Evolutionary conservation across 2,113 vertebrate species (phyloP).

Genomic region (Fulica atra): DNA sequence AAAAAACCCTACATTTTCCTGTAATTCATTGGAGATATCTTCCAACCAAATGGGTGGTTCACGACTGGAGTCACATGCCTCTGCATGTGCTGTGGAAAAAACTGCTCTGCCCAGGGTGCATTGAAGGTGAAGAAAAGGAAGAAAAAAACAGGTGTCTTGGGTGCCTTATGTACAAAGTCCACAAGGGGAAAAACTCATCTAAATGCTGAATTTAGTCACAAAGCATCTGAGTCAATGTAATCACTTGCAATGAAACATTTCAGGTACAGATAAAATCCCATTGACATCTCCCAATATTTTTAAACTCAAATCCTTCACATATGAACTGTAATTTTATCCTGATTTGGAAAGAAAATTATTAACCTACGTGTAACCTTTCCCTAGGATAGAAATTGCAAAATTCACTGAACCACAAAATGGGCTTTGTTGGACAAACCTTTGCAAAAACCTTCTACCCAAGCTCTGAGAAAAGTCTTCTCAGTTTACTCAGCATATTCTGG

Average conservation of each 20-base stretch:
- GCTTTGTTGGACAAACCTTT: not conserved
- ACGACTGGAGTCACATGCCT: not conserved
- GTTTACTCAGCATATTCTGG: not conserved
- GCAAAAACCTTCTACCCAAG: not conserved
- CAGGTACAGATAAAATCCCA: not conserved
- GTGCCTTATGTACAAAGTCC: not conserved
- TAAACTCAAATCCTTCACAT: not conserved
- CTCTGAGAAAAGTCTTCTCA: not conserved
- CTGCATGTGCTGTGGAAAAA: not conserved
- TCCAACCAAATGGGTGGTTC: not conserved
- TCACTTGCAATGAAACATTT: not conserved
- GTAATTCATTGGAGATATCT: not conserved
- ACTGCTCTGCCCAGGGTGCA: accelerated
- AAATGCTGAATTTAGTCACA: not conserved
- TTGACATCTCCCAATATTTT: not conserved
- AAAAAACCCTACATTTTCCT: not conserved
- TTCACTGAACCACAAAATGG: not conserved
- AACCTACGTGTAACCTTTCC: not conserved
- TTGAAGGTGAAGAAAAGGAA: not conserved
- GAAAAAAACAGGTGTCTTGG: not conserved
- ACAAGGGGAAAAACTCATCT: not conserved
- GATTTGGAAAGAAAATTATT: not conserved
- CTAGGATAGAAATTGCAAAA: not conserved
- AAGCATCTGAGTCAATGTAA: not conserved
- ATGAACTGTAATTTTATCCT: not conserved